Evolutionary conservation across 2,113 vertebrate genomes (phyloP), one percentile per base, ranked within the genome.

Genomic region (Oncorhynchus mykiss): DNA sequence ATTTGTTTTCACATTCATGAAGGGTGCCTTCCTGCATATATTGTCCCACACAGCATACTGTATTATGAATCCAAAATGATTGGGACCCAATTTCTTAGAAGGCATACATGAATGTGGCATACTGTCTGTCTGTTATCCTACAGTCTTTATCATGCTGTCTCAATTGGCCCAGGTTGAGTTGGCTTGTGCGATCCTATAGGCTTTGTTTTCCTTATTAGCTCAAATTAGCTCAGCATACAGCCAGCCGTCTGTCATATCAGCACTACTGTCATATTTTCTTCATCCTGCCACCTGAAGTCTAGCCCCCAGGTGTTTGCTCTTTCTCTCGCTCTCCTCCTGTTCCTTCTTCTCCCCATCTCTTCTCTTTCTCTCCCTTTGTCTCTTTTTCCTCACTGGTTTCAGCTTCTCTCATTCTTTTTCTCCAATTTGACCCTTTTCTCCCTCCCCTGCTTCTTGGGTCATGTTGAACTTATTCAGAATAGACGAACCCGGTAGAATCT

Each of bases 401-500:
- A 60, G 75, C 80, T 79, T 45, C 75, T 74, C 16, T 12, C 8
- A 24, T 31, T 64, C 65, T 25, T 80, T 59, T n/a, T 31, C 25
- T 60, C 27, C 49, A 24, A 39, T 64, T 8, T 18, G 18, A 8
- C 39, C 67, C 45, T 20, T 48, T 54, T 29, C 45, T 66, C 16
- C 27, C 45, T 67, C 24, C 18, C 64, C n/a, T 11, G 25, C 11
- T 54, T 27, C 45, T 29, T 67, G 66, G 54, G 13, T 66, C 18
- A 51, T 51, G 22, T 14, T 68, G 3, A 11, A 27, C 16, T 24
- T 67, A 18, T 54, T 27, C 22, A 83, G 68, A 77, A 60, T 54
- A 73, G 78, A 65, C 60, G 76, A 74, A 48, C 65, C 74, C 74
- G 80, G 79, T 83, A 88, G 85, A 78, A 80, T 89, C 76, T 85